A percentile compares a stretch with the other conserved stretches of the same genome.
phyloP scores from a whole-genome alignment of 2,797 vertebrate genomes.

The Onychomys leucogaster region DNA sequence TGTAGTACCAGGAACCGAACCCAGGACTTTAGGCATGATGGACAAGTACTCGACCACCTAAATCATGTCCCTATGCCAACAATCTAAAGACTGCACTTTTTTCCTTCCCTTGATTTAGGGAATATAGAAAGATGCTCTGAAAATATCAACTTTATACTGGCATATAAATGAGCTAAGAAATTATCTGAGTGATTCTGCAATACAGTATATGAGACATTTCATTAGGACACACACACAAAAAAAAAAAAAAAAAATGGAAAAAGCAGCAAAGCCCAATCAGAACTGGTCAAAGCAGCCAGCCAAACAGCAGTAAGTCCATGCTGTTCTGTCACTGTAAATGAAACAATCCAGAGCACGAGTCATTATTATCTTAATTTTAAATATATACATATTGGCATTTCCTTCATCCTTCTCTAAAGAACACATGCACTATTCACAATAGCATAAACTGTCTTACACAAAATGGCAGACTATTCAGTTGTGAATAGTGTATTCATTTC shows the following conservation, averaged over 20 bases:
- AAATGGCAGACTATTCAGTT: not conserved
- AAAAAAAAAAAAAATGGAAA: not conserved
- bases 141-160: not conserved
- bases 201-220: not conserved
- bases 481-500: not conserved
- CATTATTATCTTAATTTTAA: not conserved
- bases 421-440: not conserved
- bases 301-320: not conserved
- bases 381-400: not conserved
- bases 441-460: not conserved
- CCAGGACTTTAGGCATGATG: not conserved
- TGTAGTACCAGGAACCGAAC: not conserved
- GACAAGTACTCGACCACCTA: not conserved
- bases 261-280: not conserved
- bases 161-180: not conserved
- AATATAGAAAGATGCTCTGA: not conserved
- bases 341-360: not conserved
- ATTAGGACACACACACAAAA: not conserved
- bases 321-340: not conserved
- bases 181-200: not conserved
- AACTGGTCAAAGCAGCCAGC: not conserved
- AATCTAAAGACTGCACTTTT: not conserved
- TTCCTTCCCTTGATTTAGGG: constrained; percentile 61
- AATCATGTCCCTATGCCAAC: not conserved
- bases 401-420: not conserved